Conservation (phyloP, 1,140 invertebrate species). For the Rhagoletis zephyria region DNA sequence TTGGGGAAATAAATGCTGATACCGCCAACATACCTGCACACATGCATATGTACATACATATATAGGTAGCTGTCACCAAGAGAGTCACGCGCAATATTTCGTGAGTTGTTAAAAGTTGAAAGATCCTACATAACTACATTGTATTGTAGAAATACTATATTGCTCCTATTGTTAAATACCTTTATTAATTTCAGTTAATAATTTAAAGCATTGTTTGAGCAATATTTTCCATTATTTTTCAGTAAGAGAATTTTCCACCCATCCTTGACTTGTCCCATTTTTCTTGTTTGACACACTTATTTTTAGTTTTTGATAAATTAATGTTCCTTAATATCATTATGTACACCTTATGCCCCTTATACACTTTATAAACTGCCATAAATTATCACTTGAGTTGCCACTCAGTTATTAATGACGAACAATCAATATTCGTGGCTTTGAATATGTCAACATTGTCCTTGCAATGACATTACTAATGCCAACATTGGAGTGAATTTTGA, state of each 20-base stretch:
- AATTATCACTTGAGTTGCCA: background rate
- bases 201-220: background rate
- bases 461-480: background rate
- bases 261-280: background rate
- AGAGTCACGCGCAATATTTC: background rate
- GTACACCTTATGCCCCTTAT: no score
- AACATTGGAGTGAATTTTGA: background rate
- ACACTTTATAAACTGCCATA: no score
- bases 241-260: background rate
- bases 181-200: constrained; percentile 34
- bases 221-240: background rate
- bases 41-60: background rate
- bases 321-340: background rate
- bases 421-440: background rate
- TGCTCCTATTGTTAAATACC: no score
- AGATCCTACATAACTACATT: background rate
- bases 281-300: background rate
- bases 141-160: no score
- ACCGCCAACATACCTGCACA: background rate
- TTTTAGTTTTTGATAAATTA: background rate
- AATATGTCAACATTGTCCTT: constrained; percentile 3
- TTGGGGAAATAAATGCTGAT: background rate
- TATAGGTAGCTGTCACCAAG: background rate
- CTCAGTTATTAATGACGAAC: background rate
- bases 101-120: background rate